Evolutionary conservation across 30 jellyfish, hydroid and myxozoan genomes (phyloP).

Genomic region (Rhopilema esculentum): DNA sequence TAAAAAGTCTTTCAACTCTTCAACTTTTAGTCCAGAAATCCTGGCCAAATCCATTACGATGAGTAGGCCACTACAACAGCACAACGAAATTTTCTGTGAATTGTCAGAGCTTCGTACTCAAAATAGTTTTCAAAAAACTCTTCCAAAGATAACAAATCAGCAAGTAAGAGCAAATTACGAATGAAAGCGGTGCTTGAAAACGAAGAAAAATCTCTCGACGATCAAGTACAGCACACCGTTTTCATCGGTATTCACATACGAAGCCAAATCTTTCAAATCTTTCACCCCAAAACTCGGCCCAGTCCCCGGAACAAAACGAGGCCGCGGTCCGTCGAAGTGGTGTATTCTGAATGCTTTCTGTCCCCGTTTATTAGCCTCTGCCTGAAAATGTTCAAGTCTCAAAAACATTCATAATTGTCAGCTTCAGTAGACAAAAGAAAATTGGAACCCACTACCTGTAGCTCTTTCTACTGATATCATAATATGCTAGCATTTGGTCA

Average conservation of each 20-base stretch:
- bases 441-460: slow-evolving; percentile 10
- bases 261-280: background rate
- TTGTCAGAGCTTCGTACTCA: slow-evolving; percentile 5
- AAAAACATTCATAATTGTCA: background rate
- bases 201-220: slow-evolving; percentile 11
- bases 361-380: background rate
- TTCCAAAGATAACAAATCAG: slow-evolving; percentile 23
- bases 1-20: slow-evolving; percentile 25
- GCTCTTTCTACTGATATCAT: background rate
- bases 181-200: slow-evolving; percentile 4
- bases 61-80: slow-evolving; percentile 4
- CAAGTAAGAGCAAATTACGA: slow-evolving; percentile 1
- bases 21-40: slow-evolving; percentile 26
- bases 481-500: slow-evolving; percentile 11
- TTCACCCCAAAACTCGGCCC: slow-evolving; percentile 42
- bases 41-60: slow-evolving; percentile 10
- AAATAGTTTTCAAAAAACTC: slow-evolving; percentile 8
- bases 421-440: background rate
- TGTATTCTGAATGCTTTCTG: background rate
- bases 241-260: slow-evolving; percentile 1
- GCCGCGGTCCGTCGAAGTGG: slow-evolving; percentile 16
- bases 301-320: slow-evolving; percentile 20
- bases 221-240: slow-evolving; percentile 5
- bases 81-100: slow-evolving; percentile 9
- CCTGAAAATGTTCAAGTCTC: background rate